Evolutionary conservation across 2,113 vertebrate genomes (phyloP), one percentile per base, ranked within the genome.

Genomic region (Holacanthus passer): DNA sequence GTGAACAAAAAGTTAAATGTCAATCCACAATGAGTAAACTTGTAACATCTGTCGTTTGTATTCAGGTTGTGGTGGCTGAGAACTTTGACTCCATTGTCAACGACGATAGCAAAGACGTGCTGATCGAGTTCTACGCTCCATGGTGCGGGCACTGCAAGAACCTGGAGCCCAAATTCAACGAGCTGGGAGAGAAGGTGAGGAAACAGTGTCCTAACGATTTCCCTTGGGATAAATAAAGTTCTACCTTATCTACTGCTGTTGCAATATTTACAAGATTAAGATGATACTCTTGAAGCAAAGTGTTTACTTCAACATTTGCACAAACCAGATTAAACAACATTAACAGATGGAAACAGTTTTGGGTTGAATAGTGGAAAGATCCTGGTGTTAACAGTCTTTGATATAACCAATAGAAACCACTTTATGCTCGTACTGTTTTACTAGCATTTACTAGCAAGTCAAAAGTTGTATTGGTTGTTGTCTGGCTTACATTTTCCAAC

Each of bases 71-170:
- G 20, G 98, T 99, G 85, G 98, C 98, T 59, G 98, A 99, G 90
- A 99, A 97, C 93, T 99, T 99, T 58, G 97, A 99, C 84, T 95
- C 98, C 77, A 96, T 99, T 19, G 98, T 99, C 16, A 99, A 99
- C 24, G 96, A 96, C 31, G 97, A 97, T 81, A 93, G 95, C 90
- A 99, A 99, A 93, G 98, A 99, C 64, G 98, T 99, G 10, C 95
- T 99, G 73, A 96, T 99, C 71, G 98, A 99, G 91, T 99, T 99
- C 79, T 99, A 99, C 0, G 98, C 98, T 1, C 98, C 98, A 0
- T 99, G 98, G 98, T 99, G 98, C 10, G 98, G 98, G 73, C 98
- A 99, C 87, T 99, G 98, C 94, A 99, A 99, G 94, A 99, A 94
- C 82, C 94, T 99, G 94, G 98, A 99, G 84, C 98, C 98, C 63